These are phyloP conservation scores for Acleris emargana DNA, from an alignment of 2,888 invertebrate genomes.

Conservation along the genomic window DNA sequence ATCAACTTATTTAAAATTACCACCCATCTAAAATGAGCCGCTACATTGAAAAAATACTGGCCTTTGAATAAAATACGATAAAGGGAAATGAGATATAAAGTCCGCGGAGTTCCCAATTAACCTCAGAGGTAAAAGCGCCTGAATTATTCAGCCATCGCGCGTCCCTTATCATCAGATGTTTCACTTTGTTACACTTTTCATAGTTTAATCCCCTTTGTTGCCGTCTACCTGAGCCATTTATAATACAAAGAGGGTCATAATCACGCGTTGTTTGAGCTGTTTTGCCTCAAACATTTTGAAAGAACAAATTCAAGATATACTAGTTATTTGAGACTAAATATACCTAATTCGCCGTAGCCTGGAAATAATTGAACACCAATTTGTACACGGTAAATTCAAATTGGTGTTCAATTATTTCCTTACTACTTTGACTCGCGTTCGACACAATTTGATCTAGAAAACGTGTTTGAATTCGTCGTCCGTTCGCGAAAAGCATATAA, in stretches of 20 bases:
- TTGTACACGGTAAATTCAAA: too few relatives aligned
- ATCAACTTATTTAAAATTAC: too few relatives aligned
- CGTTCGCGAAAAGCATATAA: slow-evolving; percentile 9
- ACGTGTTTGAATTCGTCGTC: background rate
- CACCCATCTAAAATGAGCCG: too few relatives aligned
- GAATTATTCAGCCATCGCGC: slow-evolving; percentile 68
- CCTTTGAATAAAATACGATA: slow-evolving; percentile 53
- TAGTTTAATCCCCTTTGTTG: slow-evolving; percentile 54
- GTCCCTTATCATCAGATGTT: slow-evolving; percentile 69
- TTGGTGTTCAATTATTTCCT: too few relatives aligned
- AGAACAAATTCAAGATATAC: too few relatives aligned
- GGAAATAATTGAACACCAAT: too few relatives aligned
- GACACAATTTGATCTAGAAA: background rate
- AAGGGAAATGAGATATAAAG: slow-evolving; percentile 57
- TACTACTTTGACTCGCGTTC: too few relatives aligned
- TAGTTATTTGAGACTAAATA: too few relatives aligned
- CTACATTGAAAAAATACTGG: slow-evolving; percentile 28
- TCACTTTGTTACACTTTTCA: slow-evolving; percentile 63
- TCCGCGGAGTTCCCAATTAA: slow-evolving; percentile 65
- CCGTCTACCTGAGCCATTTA: slow-evolving; percentile 32
- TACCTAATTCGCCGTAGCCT: too few relatives aligned
- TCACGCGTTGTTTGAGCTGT: too few relatives aligned
- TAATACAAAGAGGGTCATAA: slow-evolving; percentile 1
- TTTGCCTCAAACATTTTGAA: too few relatives aligned
- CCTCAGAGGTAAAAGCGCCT: slow-evolving; percentile 65